A percentile compares a stretch with the other conserved stretches of the same genome.
phyloP scores from a whole-genome alignment of 2,113 vertebrate genomes.

The Cettia cetti region DNA sequence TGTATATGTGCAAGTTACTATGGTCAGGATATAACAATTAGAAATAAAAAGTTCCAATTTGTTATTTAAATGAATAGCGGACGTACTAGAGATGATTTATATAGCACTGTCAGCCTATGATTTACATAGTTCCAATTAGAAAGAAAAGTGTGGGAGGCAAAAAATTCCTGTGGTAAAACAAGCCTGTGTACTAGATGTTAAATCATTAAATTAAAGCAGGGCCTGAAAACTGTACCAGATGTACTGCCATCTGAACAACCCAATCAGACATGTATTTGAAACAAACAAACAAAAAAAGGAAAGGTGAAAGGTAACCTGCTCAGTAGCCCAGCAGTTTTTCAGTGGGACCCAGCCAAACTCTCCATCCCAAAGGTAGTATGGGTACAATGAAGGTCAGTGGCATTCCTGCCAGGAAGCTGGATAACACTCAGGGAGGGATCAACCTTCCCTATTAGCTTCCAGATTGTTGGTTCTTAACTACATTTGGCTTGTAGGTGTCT shows the following conservation, averaged over 20 bases:
- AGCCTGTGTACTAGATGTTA: not conserved
- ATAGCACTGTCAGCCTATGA: not conserved
- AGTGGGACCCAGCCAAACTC: not conserved
- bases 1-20: not conserved
- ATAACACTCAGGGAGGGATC: not conserved
- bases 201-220: constrained; percentile 3
- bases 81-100: not conserved
- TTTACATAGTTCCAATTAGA: constrained; percentile 34
- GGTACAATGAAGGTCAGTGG: not conserved
- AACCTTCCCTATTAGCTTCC: not conserved
- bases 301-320: not conserved
- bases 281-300: not conserved
- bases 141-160: not conserved
- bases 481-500: constrained; percentile 1
- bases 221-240: not conserved
- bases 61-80: constrained; percentile 23
- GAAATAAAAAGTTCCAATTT: not conserved
- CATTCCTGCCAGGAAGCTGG: not conserved
- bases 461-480: not conserved
- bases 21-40: not conserved
- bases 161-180: constrained; percentile 8
- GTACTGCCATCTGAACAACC: constrained; percentile 8
- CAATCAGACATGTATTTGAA: not conserved
- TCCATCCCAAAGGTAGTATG: not conserved
- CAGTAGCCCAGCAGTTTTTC: not conserved